These are phyloP conservation scores for Tetraneura akinire DNA, from an alignment of 1,140 invertebrate species.

Conservation along the genomic window DNA sequence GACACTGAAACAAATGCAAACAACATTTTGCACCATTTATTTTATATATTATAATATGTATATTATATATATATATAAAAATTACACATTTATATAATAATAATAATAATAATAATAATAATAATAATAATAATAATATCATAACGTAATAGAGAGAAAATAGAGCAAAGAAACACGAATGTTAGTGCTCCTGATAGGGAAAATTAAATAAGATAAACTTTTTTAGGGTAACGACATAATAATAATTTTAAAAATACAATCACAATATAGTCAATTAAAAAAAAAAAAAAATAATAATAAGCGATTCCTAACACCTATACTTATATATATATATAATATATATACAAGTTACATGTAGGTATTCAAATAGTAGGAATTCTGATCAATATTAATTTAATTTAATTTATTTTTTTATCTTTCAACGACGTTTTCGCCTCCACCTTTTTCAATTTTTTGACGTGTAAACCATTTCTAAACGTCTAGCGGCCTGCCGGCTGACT, in stretches of 20 bases:
- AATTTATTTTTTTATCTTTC: not conserved
- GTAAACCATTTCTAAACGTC: not conserved
- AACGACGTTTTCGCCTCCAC: not conserved
- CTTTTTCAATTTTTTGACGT: not conserved
- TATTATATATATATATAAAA: too few species aligned
- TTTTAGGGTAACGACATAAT: constrained; percentile 19
- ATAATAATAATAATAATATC: constrained; percentile 15
- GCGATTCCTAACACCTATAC: constrained; percentile 34
- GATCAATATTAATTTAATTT: too few species aligned
- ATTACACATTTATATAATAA: too few species aligned
- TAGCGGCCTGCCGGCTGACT: not conserved
- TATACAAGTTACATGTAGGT: not conserved
- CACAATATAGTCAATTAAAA: constrained; percentile 43
- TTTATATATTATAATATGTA: too few species aligned
- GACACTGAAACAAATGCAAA: constrained; percentile 11
- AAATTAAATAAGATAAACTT: not conserved
- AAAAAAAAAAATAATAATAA: constrained; percentile 25
- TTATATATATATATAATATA: constrained; percentile 2
- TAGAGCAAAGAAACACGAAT: not conserved
- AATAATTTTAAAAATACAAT: constrained; percentile 46
- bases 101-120: constrained; percentile 30
- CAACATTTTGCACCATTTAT: constrained; percentile 18
- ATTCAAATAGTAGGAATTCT: not conserved
- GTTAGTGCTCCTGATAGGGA: not conserved
- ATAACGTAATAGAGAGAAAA: not conserved